These are phyloP conservation scores for Hermetia illucens DNA, from an alignment of 1,140 invertebrate genomes.

Conservation along the genomic window DNA sequence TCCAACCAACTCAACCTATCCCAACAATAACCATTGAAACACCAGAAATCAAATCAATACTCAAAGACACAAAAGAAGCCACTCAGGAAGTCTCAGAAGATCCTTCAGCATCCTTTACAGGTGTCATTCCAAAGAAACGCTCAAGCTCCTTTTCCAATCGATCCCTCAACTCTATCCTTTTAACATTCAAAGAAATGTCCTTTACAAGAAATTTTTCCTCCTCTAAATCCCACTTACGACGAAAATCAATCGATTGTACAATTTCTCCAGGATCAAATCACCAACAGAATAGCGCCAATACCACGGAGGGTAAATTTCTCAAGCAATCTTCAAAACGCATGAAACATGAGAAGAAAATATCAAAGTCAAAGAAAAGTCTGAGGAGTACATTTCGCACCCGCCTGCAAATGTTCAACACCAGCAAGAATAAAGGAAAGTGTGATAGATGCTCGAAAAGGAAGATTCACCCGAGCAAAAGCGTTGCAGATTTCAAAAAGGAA, in stretches of 20 bases:
- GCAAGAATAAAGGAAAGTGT: slow-evolving; percentile 15
- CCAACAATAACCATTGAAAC: background rate
- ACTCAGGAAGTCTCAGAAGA: background rate
- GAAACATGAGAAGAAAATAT: slow-evolving; percentile 30
- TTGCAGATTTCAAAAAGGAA: slow-evolving; percentile 23
- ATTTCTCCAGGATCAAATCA: no score
- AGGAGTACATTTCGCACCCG: slow-evolving; percentile 27
- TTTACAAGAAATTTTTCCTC: slow-evolving; percentile 13
- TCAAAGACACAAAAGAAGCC: no score
- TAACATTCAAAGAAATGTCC: slow-evolving; percentile 18
- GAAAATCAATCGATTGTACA: no score
- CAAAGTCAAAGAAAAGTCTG: slow-evolving; percentile 28
- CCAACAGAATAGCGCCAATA: no score
- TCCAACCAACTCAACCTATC: background rate
- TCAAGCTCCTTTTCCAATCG: slow-evolving; percentile 26
- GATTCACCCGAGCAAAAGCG: slow-evolving; percentile 25
- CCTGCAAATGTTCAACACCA: slow-evolving; percentile 22
- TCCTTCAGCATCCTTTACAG: no score
- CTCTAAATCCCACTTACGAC: no score
- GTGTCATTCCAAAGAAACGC: no score
- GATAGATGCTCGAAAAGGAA: slow-evolving; percentile 20
- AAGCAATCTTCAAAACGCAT: no score
- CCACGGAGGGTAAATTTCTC: no score
- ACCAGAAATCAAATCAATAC: slow-evolving; percentile 1
- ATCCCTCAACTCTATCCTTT: slow-evolving; percentile 22